phyloP scores from a whole-genome alignment of 2,797 vertebrate genomes.

The Ptychobarbus kaznakovi region DNA sequence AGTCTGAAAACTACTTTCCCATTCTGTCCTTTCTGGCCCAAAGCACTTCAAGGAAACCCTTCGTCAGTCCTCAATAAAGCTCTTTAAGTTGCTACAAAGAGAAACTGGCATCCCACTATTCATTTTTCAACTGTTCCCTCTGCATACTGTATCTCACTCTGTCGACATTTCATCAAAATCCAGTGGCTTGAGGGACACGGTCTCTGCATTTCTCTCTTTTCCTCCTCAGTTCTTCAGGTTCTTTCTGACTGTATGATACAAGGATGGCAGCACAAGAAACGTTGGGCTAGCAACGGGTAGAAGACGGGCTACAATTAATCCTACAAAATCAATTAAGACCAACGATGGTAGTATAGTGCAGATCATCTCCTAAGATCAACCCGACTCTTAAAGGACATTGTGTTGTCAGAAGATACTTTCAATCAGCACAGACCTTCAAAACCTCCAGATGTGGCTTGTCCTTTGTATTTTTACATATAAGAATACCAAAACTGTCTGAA shows the following conservation, averaged over 20 bases:
- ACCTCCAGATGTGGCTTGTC: not conserved
- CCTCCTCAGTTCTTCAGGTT: conserved; percentile 8
- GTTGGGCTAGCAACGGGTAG: not conserved
- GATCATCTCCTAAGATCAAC: conserved; percentile 8
- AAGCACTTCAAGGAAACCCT: not conserved
- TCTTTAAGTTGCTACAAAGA: conserved; percentile 15
- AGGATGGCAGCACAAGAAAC: not conserved
- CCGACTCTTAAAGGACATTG: conserved; percentile 1
- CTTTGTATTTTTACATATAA: not conserved
- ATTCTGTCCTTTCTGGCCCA: not conserved
- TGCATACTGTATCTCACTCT: not conserved
- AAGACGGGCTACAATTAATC: not conserved
- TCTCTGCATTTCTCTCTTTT: not conserved
- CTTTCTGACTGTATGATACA: not conserved
- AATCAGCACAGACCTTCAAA: conserved; percentile 11
- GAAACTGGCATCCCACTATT: not conserved
- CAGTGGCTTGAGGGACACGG: not conserved
- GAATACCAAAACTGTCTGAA: conserved; percentile 4
- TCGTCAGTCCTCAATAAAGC: not conserved
- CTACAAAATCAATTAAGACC: not conserved
- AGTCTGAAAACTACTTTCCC: not conserved
- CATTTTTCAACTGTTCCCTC: conserved; percentile 1
- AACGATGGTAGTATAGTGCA: not conserved
- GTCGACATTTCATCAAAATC: not conserved
- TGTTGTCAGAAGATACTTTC: conserved; percentile 14